A percentile compares a stretch with the other conserved stretches of the same genome.
These are phyloP conservation scores for Scelioninae gen. 2 DNA, from an alignment of 2,888 invertebrate genomes.

Conservation along the genomic window DNA sequence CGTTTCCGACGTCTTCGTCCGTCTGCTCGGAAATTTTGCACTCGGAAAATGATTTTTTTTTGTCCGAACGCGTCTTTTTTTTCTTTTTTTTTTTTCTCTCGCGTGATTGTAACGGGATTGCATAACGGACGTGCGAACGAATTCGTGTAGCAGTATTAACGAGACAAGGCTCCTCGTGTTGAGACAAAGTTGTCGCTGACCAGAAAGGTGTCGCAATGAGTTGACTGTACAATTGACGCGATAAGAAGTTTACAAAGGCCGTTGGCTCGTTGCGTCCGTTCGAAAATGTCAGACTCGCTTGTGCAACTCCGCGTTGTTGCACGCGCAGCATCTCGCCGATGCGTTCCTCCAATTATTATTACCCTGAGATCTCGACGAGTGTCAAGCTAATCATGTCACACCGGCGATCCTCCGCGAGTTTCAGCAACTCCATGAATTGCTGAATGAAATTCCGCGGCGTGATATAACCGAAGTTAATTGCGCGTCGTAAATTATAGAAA, in stretches of 20 bases:
- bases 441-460: conserved; percentile 13
- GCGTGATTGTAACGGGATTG: conserved; percentile 60
- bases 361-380: conserved; percentile 24
- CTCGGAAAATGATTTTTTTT: too few species aligned
- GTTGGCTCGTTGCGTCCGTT: conserved; percentile 62
- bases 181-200: conserved; percentile 63
- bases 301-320: conserved; percentile 57
- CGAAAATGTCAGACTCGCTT: conserved; percentile 66
- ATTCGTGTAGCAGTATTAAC: conserved; percentile 60
- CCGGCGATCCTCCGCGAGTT: conserved; percentile 15
- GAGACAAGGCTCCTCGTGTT: conserved; percentile 55
- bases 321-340: conserved; percentile 45
- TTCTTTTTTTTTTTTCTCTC: conserved; percentile 7
- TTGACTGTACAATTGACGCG: conserved; percentile 61
- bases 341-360: conserved; percentile 54
- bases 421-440: background rate
- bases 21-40: too few species aligned
- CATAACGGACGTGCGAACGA: conserved; percentile 60
- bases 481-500: background rate
- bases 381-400: conserved; percentile 41
- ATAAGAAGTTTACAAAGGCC: conserved; percentile 66
- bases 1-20: too few species aligned
- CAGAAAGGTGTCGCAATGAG: conserved; percentile 64
- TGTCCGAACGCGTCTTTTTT: too few species aligned
- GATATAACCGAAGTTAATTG: conserved; percentile 6